Conservation (phyloP, 1,140 invertebrate species). For the Acyrthosiphon pisum region DNA sequence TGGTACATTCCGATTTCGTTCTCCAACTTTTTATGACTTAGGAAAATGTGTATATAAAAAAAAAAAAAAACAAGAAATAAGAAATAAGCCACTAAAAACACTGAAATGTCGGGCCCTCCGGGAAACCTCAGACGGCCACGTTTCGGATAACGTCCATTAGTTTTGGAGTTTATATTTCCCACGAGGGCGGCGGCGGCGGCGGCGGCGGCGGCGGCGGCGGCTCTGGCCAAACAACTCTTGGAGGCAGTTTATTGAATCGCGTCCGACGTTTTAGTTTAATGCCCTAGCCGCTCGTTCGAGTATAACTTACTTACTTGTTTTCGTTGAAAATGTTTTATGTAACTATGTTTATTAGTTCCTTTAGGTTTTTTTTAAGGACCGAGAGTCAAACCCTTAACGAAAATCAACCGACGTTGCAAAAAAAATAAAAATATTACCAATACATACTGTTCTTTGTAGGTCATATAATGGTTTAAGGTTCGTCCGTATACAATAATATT, state of each 20-base stretch:
- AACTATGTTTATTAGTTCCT: not conserved
- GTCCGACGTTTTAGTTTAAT: constrained; percentile 52
- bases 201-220: not conserved
- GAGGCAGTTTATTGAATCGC: constrained; percentile 53
- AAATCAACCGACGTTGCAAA: not conserved
- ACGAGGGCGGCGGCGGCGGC: constrained; percentile 34
- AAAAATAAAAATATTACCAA: not conserved
- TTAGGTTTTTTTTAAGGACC: not conserved
- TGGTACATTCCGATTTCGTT: constrained; percentile 32
- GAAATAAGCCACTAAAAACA: constrained; percentile 45
- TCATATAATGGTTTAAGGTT: not conserved
- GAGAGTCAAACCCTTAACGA: not conserved
- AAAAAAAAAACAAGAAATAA: not conserved
- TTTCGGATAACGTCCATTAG: constrained; percentile 52
- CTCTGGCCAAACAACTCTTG: constrained; percentile 35
- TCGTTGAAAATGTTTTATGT: not conserved
- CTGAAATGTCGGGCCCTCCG: not conserved
- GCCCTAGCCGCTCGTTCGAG: constrained; percentile 24
- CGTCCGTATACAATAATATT: not conserved
- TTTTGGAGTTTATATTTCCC: constrained; percentile 56
- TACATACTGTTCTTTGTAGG: not conserved
- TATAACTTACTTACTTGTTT: constrained; percentile 27
- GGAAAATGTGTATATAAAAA: not conserved
- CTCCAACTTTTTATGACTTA: constrained; percentile 3
- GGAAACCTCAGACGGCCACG: not conserved